Percentiles rank a stretch among this genome's conserved stretches.
Evolutionary conservation across 2,888 invertebrate species (phyloP).

Genomic region (Pachliopta kotzebuea): DNA sequence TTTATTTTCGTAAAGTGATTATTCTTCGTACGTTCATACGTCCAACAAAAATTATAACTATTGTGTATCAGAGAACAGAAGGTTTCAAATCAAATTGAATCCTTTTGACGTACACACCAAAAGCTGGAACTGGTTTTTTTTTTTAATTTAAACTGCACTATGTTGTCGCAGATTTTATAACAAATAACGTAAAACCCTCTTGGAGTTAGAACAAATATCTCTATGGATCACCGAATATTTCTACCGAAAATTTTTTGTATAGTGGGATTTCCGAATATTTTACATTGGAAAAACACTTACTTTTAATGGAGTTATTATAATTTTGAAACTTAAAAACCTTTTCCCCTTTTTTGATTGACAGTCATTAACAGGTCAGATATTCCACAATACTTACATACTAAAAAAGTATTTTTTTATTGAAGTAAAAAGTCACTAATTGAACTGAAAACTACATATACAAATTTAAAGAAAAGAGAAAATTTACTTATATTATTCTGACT

Average conservation of each 20-base stretch:
- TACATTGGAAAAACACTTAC: background rate
- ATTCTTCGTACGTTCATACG: constrained; percentile 7
- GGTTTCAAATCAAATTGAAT: background rate
- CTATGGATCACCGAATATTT: background rate
- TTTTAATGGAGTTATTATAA: background rate
- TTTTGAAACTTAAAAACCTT: no score
- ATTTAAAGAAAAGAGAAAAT: constrained; percentile 4
- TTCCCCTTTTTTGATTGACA: no score
- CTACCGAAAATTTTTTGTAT: background rate
- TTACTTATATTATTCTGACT: constrained; percentile 4
- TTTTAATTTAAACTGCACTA: background rate
- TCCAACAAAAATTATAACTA: background rate
- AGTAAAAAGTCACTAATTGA: no score
- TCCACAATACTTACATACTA: no score
- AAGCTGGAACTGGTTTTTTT: background rate
- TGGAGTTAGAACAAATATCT: background rate
- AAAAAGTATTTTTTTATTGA: no score
- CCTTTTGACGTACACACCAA: background rate
- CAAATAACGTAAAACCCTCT: background rate
- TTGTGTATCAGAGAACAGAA: background rate
- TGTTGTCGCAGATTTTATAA: background rate
- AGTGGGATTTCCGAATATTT: background rate
- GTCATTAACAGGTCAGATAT: no score
- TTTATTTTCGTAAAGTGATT: constrained; percentile 45
- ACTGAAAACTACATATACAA: no score